Base-by-base conservation (phyloP, 2,888 invertebrate species). In the Geophilus truncorum region DNA sequence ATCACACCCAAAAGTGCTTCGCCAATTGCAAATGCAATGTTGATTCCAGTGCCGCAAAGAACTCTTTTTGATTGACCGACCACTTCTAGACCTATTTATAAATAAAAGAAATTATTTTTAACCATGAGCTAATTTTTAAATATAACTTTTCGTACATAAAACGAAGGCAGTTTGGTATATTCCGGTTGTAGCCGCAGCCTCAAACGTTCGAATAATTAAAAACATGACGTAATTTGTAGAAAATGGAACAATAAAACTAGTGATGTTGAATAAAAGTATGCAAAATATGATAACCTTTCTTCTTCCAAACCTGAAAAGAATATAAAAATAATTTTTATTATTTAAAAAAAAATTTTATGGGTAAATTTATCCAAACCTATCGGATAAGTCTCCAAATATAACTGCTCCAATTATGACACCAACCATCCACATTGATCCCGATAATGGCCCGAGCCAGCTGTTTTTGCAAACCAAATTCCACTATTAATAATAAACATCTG, bases 11-110 rank as follows among this genome's bases (percentile, higher is more conserved):
- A 85, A 0, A 91, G 89, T 82, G 91, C 88, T 84, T 92, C 92
- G 0, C 92, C 93, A 30, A 92, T 84, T 84, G 92, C 91, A 85
- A 92, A 93, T 0, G 92, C 92, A 83, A 92, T 88, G 84, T 92
- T 92, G 85, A 92, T 92, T 0, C 92, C 84, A 15, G 92, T 91
- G 4, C 91, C 90, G 62, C 90, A 88, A 0, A 89, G 87, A 0
- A 90, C 90, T 62, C 91, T 86, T 89, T 90, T 90, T 85, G 89
- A 87, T 4, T 89, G 90, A 80, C 91, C 91, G 81, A 90, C 89
- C 30, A 91, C 86, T 87, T 92, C 92, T 85, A 91, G 90, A 25
- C 90, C 87, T 88, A 83, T n/a, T 6, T 32, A 4, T 18, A 51
- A 51, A 51, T 18, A 51, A 51, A 18, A 5, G 4, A 18, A 21